These are phyloP conservation scores for Neogobius melanostomus DNA, from an alignment of 2,113 vertebrate species.

Conservation along the genomic window DNA sequence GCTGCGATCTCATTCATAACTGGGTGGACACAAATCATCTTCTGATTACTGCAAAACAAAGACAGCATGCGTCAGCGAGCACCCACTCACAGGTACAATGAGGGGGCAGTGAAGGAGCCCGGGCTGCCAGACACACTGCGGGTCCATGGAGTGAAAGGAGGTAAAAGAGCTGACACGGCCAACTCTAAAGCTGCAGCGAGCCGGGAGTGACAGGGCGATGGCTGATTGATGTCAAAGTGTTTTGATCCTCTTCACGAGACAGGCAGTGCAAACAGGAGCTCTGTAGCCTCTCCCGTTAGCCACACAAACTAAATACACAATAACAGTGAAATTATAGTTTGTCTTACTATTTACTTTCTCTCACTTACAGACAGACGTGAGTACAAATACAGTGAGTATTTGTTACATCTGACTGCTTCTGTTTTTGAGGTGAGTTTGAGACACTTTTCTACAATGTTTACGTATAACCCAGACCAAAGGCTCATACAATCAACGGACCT, in stretches of 20 bases:
- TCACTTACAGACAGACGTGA: neutral
- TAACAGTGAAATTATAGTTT: constrained; percentile 5
- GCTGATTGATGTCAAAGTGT: constrained; percentile 40
- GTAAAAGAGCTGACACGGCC: constrained; percentile 6
- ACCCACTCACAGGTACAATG: constrained; percentile 26
- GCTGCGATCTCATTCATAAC: constrained; percentile 34
- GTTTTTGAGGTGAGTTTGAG: neutral
- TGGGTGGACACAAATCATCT: constrained; percentile 23
- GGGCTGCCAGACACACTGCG: constrained; percentile 1
- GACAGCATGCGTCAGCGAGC: neutral
- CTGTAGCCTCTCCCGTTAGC: constrained; percentile 32
- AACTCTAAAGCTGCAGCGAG: constrained; percentile 27
- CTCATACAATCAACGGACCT: too few species aligned
- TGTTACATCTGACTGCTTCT: neutral
- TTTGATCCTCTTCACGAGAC: constrained; percentile 30
- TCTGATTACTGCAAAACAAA: constrained; percentile 35
- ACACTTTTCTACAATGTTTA: neutral
- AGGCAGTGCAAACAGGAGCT: constrained; percentile 28
- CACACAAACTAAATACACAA: constrained; percentile 26
- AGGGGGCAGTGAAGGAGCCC: constrained; percentile 25
- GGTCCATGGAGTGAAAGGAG: constrained; percentile 15
- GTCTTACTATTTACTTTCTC: neutral
- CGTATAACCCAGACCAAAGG: neutral
- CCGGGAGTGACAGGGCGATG: constrained; percentile 35
- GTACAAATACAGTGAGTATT: neutral